Base-by-base conservation (phyloP, 2,797 vertebrate species). In the Lerista edwardsae region DNA sequence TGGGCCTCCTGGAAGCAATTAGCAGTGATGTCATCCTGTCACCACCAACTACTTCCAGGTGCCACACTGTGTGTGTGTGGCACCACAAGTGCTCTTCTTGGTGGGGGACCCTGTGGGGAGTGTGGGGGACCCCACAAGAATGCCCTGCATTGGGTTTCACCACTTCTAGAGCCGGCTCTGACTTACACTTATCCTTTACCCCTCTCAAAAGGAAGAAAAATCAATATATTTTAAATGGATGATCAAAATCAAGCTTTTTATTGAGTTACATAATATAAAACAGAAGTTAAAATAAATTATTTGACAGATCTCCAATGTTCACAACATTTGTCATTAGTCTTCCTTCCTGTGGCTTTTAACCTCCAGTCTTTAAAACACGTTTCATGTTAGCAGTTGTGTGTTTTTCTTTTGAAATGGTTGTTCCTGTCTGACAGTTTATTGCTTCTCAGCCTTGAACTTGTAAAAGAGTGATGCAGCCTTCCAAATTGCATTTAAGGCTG, bases 401-500 rank as follows among this genome's bases (percentile, higher is more conserved):
- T 76, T 4, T 86, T 85, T 82, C 0, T 82, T 15, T 23, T 27
- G 57, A 55, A 64, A 75, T 55, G 9, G 25, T 55, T 39, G 31
- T 57, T 75, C 74, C 34, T 21, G 4, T 55, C 15, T 75, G 71
- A 65, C 61, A 75, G 23, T 74, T 75, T 41, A 31, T 25, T 88
- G 71, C 6, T 86, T 85, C 21, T 23, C 4, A 57, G 0, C 55
- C 84, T 86, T 75, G 69, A 57, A 77, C 82, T 84, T 87, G n/a
- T 39, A 80, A 75, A 91, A 94, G 78, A 62, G 79, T 89, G 82
- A 84, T 86, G 2, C 23, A 65, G 23, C 47, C 41, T 15, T 89
- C 88, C 87, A 61, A 90, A 77, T 61, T 44, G n/a, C 77, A 84
- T 91, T 91, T 77, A 79, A 91, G 82, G 34, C 86, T 91, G n/a